Conservation (phyloP, 1,140 invertebrate species). For the Heliconius nattereri region DNA sequence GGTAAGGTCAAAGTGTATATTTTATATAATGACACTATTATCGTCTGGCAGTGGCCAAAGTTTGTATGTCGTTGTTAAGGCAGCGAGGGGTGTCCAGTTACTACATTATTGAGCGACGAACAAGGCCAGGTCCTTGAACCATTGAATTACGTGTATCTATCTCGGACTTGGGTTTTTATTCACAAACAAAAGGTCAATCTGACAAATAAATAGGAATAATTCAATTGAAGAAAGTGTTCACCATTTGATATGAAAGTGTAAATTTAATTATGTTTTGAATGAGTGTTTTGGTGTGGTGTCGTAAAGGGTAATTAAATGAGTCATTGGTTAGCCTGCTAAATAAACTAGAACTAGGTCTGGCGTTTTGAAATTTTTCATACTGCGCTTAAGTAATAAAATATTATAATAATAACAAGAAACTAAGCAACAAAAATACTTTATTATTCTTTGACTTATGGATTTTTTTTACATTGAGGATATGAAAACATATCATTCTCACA, state of each 20-base stretch:
- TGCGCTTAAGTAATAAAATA: too few species aligned
- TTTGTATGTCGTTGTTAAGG: slow-evolving; percentile 42
- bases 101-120: slow-evolving; percentile 62
- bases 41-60: slow-evolving; percentile 24
- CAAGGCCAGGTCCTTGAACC: slow-evolving; percentile 73
- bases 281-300: neutral
- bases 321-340: neutral
- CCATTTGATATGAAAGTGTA: neutral
- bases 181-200: slow-evolving; percentile 48
- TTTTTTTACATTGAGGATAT: too few species aligned
- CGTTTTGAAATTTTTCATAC: too few species aligned
- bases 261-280: neutral
- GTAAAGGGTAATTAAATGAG: neutral
- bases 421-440: too few species aligned
- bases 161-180: slow-evolving; percentile 54
- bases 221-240: too few species aligned
- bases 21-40: neutral
- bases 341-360: too few species aligned
- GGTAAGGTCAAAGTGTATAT: slow-evolving; percentile 1
- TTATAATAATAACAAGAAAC: too few species aligned
- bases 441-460: too few species aligned
- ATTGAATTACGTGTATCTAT: slow-evolving; percentile 43
- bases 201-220: neutral
- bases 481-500: too few species aligned
- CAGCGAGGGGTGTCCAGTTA: slow-evolving; percentile 50